Conservation (phyloP, 2,797 vertebrate species). For the Enteromius afrohamiltoni region DNA sequence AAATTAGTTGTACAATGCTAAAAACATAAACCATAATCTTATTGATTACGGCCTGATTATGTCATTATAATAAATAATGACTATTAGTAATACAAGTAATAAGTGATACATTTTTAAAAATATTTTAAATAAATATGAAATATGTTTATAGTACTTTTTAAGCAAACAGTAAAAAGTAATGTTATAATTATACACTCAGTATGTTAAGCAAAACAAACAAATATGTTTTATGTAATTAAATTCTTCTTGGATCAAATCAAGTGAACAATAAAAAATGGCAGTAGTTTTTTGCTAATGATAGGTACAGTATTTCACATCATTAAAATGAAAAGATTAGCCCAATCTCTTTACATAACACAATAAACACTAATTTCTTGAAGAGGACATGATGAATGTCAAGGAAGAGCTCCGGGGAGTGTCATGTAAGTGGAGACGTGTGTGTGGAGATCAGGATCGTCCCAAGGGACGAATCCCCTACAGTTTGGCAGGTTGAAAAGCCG, state of each 20-base stretch:
- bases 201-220: background rate
- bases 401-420: slow-evolving; percentile 30
- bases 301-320: slow-evolving; percentile 17
- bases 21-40: too few relatives aligned
- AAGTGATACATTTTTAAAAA: too few relatives aligned
- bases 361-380: slow-evolving; percentile 41
- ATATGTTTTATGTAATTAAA: background rate
- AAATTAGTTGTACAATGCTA: too few relatives aligned
- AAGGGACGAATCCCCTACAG: slow-evolving; percentile 44
- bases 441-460: slow-evolving; percentile 41
- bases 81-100: too few relatives aligned
- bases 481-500: slow-evolving; percentile 50
- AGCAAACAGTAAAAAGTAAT: background rate
- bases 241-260: background rate
- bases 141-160: background rate
- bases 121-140: background rate
- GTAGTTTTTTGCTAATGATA: background rate
- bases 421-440: slow-evolving; percentile 17
- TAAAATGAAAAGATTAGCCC: slow-evolving; percentile 11
- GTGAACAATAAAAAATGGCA: background rate
- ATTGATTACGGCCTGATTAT: too few relatives aligned
- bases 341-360: slow-evolving; percentile 38
- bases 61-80: too few relatives aligned
- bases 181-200: background rate
- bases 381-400: slow-evolving; percentile 45